Evolutionary conservation across 2,888 invertebrate genomes (phyloP).

Genomic region (Drosophila maculinotata): DNA sequence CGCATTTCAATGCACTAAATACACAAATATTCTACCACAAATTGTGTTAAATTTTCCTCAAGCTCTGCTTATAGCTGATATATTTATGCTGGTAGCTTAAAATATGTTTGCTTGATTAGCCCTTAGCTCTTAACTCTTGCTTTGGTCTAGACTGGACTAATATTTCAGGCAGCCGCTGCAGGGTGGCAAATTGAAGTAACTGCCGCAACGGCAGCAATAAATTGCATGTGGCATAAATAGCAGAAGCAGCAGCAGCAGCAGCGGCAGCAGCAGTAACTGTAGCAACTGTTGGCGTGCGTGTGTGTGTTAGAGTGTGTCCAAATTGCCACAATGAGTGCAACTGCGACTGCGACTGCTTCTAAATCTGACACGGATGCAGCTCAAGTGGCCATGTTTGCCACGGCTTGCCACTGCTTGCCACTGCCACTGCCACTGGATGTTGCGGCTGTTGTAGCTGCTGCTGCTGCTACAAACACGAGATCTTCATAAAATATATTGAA

Average conservation of each 20-base stretch:
- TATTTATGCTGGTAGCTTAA: slow-evolving; percentile 28
- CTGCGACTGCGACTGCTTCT: slow-evolving; percentile 46
- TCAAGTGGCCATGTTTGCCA: slow-evolving; percentile 12
- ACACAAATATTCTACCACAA: neutral
- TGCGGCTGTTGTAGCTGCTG: slow-evolving; percentile 33
- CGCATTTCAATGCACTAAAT: neutral
- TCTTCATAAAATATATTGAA: slow-evolving; percentile 73
- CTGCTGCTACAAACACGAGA: slow-evolving; percentile 31
- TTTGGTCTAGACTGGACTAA: slow-evolving; percentile 28
- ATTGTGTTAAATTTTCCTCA: neutral
- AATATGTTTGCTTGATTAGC: slow-evolving; percentile 26
- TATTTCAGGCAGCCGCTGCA: slow-evolving; percentile 14
- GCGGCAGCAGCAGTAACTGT: slow-evolving; percentile 66
- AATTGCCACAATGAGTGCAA: slow-evolving; percentile 53
- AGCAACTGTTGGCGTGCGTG: slow-evolving; percentile 47
- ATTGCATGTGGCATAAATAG: slow-evolving; percentile 74
- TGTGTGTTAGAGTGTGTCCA: slow-evolving; percentile 35
- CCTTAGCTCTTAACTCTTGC: slow-evolving; percentile 21
- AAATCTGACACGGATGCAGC: slow-evolving; percentile 7
- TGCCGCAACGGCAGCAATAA: slow-evolving; percentile 68
- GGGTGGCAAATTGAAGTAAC: slow-evolving; percentile 52
- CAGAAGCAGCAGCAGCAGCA: too few species aligned
- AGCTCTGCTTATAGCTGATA: slow-evolving; percentile 3
- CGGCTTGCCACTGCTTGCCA: neutral
- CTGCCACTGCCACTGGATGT: slow-evolving; percentile 26